Conservation (phyloP, 2,888 invertebrate genomes). For the Salticus scenicus region DNA sequence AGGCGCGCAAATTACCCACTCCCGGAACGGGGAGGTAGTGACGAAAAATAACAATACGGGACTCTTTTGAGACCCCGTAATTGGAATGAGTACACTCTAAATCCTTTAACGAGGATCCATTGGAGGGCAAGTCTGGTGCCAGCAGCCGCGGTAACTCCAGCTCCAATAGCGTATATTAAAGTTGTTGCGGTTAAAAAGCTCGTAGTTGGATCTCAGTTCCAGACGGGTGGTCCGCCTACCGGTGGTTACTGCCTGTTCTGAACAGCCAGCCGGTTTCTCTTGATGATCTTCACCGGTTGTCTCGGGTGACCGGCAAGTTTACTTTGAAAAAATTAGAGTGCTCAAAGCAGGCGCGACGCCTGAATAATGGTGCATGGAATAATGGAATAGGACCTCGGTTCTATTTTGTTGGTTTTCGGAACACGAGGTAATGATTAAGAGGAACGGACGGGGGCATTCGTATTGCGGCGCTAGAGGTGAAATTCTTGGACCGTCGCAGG, state of each 20-base stretch:
- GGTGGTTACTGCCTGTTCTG: slow-evolving; percentile 20
- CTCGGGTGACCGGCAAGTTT: slow-evolving; percentile 51
- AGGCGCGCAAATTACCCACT: too few relatives aligned
- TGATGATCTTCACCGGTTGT: slow-evolving; percentile 57
- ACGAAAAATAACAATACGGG: too few relatives aligned
- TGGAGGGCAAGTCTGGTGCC: slow-evolving; percentile 83
- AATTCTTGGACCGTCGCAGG: slow-evolving; percentile 81
- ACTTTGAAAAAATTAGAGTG: slow-evolving; percentile 55
- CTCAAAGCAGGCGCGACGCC: slow-evolving; percentile 54
- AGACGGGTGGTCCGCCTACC: slow-evolving; percentile 70
- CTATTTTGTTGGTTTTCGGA: slow-evolving; percentile 54
- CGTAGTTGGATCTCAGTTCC: slow-evolving; percentile 80
- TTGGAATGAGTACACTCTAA: slow-evolving; percentile 80
- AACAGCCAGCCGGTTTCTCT: slow-evolving; percentile 64
- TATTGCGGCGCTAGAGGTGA: slow-evolving; percentile 78
- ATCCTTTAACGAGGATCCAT: slow-evolving; percentile 81
- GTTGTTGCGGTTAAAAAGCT: slow-evolving; percentile 83
- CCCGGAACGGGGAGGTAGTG: too few relatives aligned
- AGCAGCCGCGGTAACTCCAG: slow-evolving; percentile 85
- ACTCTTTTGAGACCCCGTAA: too few relatives aligned
- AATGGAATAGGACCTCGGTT: slow-evolving; percentile 62
- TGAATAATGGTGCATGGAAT: slow-evolving; percentile 57
- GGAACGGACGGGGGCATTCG: slow-evolving; percentile 74
- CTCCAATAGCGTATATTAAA: slow-evolving; percentile 83
- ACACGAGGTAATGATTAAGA: background rate